Percentiles rank a stretch among this genome's conserved stretches.
phyloP scores from a whole-genome alignment of 2,888 invertebrate genomes.

The Drosophila barbarae region DNA sequence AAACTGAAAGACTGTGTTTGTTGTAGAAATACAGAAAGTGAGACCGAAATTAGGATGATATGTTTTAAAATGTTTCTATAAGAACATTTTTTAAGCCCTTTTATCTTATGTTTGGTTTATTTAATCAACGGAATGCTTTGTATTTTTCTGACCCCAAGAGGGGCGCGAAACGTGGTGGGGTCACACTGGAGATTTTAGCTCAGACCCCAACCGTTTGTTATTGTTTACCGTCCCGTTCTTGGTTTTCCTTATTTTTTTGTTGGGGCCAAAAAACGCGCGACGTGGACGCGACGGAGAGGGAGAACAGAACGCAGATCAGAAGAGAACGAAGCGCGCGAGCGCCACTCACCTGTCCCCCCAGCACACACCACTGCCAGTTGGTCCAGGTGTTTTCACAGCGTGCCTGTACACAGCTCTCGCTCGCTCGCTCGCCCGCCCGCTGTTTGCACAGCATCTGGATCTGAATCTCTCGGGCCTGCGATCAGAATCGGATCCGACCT shows the following conservation, averaged over 20 bases:
- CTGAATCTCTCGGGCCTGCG: slow-evolving; percentile 2
- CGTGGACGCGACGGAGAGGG: slow-evolving; percentile 25
- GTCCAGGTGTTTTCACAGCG: slow-evolving; percentile 10
- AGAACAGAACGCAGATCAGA: slow-evolving; percentile 15
- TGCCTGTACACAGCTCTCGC: neutral
- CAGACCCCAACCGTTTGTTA: slow-evolving; percentile 23
- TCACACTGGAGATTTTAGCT: neutral
- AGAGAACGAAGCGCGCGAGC: slow-evolving; percentile 8
- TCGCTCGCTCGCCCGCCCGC: neutral
- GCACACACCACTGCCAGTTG: neutral
- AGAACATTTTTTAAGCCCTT: too few relatives aligned
- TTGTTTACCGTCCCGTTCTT: slow-evolving; percentile 24
- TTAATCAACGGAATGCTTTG: too few relatives aligned
- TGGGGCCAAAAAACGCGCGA: slow-evolving; percentile 30
- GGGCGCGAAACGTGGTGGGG: neutral
- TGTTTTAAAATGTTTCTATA: too few relatives aligned
- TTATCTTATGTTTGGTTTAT: too few relatives aligned
- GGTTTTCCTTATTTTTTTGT: slow-evolving; percentile 13
- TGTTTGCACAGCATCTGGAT: slow-evolving; percentile 18
- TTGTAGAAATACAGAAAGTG: too few relatives aligned
- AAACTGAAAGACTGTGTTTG: too few relatives aligned
- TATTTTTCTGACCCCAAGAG: neutral
- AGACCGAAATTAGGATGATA: too few relatives aligned
- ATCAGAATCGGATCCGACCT: neutral
- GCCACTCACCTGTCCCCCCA: neutral